A percentile compares a stretch with the other conserved stretches of the same genome.
phyloP scores from a whole-genome alignment of 2,888 invertebrate species.

The Escarpia spicata region DNA sequence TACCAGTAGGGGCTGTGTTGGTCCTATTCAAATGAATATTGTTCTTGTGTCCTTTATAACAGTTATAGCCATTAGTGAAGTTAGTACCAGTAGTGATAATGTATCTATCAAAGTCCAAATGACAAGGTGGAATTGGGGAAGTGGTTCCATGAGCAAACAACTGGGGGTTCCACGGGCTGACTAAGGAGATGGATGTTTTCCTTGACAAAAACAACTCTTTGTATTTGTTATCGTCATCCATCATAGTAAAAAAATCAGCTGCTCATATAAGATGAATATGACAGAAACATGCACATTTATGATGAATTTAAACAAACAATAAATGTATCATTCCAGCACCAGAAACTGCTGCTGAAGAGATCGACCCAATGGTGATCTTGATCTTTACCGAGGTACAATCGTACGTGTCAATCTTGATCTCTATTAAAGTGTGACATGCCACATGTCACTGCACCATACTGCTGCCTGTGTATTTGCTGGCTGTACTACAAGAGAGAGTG shows the following conservation, averaged over 20 bases:
- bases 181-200: not conserved
- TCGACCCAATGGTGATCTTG: not conserved
- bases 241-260: not conserved
- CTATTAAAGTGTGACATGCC: not conserved
- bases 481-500: not conserved
- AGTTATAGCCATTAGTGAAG: not conserved
- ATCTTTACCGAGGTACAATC: not conserved
- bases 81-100: not conserved
- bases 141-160: not conserved
- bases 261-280: not conserved
- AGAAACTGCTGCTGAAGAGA: not conserved
- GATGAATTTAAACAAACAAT: not conserved
- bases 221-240: not conserved
- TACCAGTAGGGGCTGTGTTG: not conserved
- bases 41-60: not conserved
- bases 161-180: not conserved
- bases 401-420: not conserved
- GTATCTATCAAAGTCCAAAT: not conserved
- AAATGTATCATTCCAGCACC: not conserved
- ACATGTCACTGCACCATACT: not conserved
- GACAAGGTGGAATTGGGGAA: not conserved
- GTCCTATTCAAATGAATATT: not conserved
- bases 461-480: not conserved
- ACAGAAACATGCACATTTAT: not conserved
- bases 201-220: not conserved